Conservation (phyloP, 2,797 vertebrate genomes). For the Sardinella longiceps region DNA sequence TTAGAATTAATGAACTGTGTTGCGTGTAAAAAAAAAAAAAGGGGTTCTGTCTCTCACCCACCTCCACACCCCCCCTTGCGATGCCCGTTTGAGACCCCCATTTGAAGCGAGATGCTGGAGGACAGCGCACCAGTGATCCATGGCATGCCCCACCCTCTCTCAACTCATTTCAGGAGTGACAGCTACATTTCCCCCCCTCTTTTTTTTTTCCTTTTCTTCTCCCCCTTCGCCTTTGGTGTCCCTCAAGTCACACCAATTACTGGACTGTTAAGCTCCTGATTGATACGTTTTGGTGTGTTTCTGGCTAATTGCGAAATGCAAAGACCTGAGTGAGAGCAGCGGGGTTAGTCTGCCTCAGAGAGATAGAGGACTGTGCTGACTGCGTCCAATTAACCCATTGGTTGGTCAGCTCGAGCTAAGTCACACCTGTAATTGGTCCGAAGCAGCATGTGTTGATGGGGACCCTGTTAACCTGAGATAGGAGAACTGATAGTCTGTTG, state of each 20-base stretch:
- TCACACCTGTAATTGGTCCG: slow-evolving; percentile 70
- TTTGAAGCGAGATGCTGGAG: background rate
- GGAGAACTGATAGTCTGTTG: background rate
- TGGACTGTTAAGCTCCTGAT: slow-evolving; percentile 42
- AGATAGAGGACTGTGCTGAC: slow-evolving; percentile 19
- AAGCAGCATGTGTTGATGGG: slow-evolving; percentile 48
- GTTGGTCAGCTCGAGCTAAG: slow-evolving; percentile 58
- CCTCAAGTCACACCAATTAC: slow-evolving; percentile 43
- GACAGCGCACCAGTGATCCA: background rate
- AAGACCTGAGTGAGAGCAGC: slow-evolving; percentile 41
- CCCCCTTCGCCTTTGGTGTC: slow-evolving; percentile 31
- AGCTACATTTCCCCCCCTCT: slow-evolving; percentile 23
- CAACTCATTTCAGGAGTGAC: background rate
- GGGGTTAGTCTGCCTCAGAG: slow-evolving; percentile 35
- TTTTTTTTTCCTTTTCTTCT: background rate
- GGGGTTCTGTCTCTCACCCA: background rate
- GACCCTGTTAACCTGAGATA: slow-evolving; percentile 11
- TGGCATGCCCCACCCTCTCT: background rate
- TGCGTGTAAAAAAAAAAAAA: slow-evolving; percentile 38
- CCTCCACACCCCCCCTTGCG: background rate
- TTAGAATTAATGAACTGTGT: slow-evolving; percentile 59
- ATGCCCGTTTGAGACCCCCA: background rate
- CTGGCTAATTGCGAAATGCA: slow-evolving; percentile 53
- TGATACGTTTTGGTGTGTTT: slow-evolving; percentile 55
- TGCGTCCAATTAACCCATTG: slow-evolving; percentile 62